Evolutionary conservation across 2,797 vertebrate species (phyloP).

Genomic region (Rhinogobio ventralis): DNA sequence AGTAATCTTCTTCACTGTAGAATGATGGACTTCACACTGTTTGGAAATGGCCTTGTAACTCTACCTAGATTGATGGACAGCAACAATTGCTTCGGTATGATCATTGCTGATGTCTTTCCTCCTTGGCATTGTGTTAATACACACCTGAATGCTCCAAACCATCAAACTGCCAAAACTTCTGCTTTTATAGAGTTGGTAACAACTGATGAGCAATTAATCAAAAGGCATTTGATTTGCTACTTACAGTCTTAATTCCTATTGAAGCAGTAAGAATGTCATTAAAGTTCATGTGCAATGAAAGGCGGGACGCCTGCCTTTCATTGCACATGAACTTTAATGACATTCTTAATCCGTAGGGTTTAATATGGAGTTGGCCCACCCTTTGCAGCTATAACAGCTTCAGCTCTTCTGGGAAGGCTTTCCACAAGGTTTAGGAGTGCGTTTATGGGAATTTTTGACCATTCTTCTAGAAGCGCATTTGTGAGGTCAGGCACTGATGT

Average conservation of each 20-base stretch:
- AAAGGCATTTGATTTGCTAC: neutral
- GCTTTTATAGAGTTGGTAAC: neutral
- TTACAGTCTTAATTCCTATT: neutral
- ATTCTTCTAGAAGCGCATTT: no score
- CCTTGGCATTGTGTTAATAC: neutral
- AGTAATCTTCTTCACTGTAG: neutral
- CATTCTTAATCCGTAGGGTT: no score
- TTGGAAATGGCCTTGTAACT: neutral
- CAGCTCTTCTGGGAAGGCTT: no score
- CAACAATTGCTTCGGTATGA: neutral
- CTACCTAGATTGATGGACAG: no score
- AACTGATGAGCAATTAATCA: neutral
- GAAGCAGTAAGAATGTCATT: neutral
- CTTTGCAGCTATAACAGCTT: no score
- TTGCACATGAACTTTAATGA: no score
- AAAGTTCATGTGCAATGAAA: no score
- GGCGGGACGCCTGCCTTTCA: no score
- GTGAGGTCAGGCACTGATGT: no score
- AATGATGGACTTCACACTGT: neutral
- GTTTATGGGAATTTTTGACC: no score
- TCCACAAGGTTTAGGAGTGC: no score
- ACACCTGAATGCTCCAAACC: neutral
- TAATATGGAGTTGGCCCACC: no score
- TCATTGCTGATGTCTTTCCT: neutral
- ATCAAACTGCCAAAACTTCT: neutral